phyloP scores from a whole-genome alignment of 2,888 invertebrate species.

The Rhimphoctona megacephalus region DNA sequence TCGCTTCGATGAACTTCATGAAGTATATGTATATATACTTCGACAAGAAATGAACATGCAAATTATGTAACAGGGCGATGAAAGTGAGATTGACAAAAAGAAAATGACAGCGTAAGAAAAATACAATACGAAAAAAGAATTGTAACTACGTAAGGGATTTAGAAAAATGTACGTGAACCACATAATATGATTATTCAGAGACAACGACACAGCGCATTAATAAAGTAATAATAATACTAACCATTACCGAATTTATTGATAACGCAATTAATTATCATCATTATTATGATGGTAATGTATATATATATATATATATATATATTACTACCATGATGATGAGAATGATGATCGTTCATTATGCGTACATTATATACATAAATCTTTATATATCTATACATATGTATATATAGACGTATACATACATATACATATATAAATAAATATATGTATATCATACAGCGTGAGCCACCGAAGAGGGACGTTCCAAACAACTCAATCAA shows the following conservation, averaged over 20 bases:
- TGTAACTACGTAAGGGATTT: conserved; percentile 19
- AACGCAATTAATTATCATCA: conserved; percentile 64
- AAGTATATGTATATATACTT: conserved; percentile 20
- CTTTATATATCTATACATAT: conserved; percentile 55
- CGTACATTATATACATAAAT: conserved; percentile 68
- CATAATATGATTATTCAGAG: conserved; percentile 83
- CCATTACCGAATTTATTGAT: conserved; percentile 67
- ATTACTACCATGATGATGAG: conserved; percentile 70
- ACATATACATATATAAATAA: conserved; percentile 45
- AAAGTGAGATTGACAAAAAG: conserved; percentile 14
- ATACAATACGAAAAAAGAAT: neutral
- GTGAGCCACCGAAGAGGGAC: neutral
- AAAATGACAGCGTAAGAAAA: conserved; percentile 28
- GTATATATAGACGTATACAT: conserved; percentile 49
- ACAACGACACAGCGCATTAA: conserved; percentile 85
- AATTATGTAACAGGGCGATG: conserved; percentile 29
- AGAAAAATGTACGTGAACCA: conserved; percentile 69
- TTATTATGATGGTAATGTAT: conserved; percentile 60
- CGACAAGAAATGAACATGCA: conserved; percentile 34
- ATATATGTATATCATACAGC: neutral
- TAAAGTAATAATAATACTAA: conserved; percentile 82
- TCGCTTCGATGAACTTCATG: conserved; percentile 46
- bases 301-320: conserved; percentile 47
- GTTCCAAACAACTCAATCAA: neutral
- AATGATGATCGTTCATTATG: conserved; percentile 69